These are phyloP conservation scores for Strigamia crassipes DNA, from an alignment of 2,888 invertebrate species.

Conservation along the genomic window DNA sequence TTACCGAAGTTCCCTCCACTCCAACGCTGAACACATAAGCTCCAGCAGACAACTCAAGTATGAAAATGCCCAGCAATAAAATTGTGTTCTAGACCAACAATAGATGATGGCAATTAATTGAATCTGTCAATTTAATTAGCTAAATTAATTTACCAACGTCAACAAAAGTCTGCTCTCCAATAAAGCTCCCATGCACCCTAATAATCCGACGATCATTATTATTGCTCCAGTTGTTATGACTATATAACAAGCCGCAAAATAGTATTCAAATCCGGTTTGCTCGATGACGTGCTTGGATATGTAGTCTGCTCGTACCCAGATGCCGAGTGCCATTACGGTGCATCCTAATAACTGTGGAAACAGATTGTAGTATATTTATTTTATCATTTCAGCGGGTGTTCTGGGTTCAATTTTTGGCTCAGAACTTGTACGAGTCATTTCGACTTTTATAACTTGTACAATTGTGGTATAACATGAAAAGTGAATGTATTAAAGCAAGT, in stretches of 20 bases:
- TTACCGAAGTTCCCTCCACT: conserved; percentile 31
- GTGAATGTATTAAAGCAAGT: no score
- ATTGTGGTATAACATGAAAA: no score
- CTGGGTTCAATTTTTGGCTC: no score
- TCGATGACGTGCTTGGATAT: not conserved
- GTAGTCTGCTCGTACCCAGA: conserved; percentile 43
- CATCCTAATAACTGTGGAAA: conserved; percentile 38
- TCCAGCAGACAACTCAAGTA: conserved; percentile 34
- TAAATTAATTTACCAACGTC: not conserved
- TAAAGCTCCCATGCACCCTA: conserved; percentile 31
- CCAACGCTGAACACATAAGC: conserved; percentile 41
- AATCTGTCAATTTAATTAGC: not conserved
- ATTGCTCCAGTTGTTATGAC: conserved; percentile 23
- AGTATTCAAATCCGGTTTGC: conserved; percentile 32
- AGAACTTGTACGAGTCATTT: no score
- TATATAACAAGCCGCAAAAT: conserved; percentile 8
- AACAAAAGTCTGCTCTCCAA: not conserved
- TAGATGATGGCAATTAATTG: not conserved
- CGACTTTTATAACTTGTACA: no score
- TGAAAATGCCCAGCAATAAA: not conserved
- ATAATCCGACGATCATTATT: conserved; percentile 43
- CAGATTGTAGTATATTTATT: no score
- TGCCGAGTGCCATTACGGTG: conserved; percentile 33
- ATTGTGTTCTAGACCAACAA: conserved; percentile 19
- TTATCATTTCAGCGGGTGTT: no score